phyloP scores from a whole-genome alignment of 2,113 vertebrate genomes.

The Sinosuthora webbiana region DNA sequence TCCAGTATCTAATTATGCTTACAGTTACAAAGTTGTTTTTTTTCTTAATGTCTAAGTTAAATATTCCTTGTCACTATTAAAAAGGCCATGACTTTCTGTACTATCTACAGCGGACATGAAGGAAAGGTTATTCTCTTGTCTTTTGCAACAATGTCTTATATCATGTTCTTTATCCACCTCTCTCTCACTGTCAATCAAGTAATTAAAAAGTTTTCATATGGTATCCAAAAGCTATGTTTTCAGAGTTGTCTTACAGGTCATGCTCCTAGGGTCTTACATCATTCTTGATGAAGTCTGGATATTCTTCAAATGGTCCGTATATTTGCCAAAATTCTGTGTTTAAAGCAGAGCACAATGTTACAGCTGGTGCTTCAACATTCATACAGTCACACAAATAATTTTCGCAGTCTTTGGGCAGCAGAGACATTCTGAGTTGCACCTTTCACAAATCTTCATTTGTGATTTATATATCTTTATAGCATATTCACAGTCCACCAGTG shows the following conservation, averaged over 20 bases:
- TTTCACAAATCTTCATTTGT: not conserved
- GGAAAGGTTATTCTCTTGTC: not conserved
- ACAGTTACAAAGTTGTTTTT: not conserved
- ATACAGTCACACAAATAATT: not conserved
- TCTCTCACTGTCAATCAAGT: not conserved
- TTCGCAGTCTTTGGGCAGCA: not conserved
- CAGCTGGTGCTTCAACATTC: not conserved
- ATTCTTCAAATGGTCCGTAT: not conserved
- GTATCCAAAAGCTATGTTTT: not conserved
- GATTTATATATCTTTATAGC: not conserved
- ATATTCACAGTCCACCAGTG: not conserved
- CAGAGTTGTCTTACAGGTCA: not conserved
- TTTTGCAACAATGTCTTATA: not conserved
- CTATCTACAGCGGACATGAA: not conserved
- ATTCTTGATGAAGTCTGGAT: not conserved
- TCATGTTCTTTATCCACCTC: not conserved
- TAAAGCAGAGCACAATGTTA: not conserved
- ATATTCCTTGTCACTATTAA: constrained; percentile 9
- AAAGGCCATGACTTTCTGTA: not conserved
- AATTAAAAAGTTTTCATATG: not conserved
- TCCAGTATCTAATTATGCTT: not conserved
- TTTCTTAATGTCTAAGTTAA: not conserved
- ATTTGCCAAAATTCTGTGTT: not conserved
- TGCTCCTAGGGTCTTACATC: not conserved
- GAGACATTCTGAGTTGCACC: not conserved